A percentile compares a stretch with the other conserved stretches of the same genome.
Evolutionary conservation across 2,797 vertebrate species (phyloP).

Genomic region (Diplodus sargus): DNA sequence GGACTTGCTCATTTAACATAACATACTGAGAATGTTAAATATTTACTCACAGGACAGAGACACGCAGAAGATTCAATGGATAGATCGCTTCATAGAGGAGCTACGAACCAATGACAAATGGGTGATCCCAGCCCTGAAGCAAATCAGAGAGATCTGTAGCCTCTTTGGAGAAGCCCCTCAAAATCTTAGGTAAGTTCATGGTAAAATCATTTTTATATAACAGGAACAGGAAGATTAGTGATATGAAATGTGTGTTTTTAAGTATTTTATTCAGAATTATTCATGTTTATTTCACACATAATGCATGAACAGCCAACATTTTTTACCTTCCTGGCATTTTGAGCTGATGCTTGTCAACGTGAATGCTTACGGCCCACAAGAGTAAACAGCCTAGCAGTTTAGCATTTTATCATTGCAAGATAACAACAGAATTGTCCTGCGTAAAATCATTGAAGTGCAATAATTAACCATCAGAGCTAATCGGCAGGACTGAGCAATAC

Average conservation of each 20-base stretch:
- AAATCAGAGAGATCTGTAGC: constrained; percentile 99
- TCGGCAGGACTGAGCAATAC: background rate
- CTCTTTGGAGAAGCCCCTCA: constrained; percentile 99
- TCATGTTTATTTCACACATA: background rate
- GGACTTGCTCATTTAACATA: background rate
- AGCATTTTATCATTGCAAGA: constrained; percentile 3
- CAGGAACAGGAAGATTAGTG: background rate
- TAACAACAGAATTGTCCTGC: constrained; percentile 1
- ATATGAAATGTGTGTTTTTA: constrained; percentile 18
- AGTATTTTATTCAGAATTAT: constrained; percentile 11
- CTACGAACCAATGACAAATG: constrained; percentile 99
- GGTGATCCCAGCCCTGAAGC: constrained; percentile 99
- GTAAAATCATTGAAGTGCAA: background rate
- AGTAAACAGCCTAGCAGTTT: constrained; percentile 2
- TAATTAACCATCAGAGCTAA: constrained; percentile 11
- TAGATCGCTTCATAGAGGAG: constrained; percentile 99
- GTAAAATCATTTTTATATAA: background rate
- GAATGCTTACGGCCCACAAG: constrained; percentile 4
- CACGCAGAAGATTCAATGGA: constrained; percentile 99
- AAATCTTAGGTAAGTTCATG: constrained; percentile 92
- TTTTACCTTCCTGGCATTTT: constrained; percentile 32
- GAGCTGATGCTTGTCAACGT: constrained; percentile 25
- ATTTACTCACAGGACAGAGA: constrained; percentile 91
- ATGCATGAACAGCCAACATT: constrained; percentile 12
- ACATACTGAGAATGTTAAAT: constrained; percentile 21